These are phyloP conservation scores for Ostrea edulis DNA, from an alignment of 1,140 invertebrate genomes.

Conservation along the genomic window DNA sequence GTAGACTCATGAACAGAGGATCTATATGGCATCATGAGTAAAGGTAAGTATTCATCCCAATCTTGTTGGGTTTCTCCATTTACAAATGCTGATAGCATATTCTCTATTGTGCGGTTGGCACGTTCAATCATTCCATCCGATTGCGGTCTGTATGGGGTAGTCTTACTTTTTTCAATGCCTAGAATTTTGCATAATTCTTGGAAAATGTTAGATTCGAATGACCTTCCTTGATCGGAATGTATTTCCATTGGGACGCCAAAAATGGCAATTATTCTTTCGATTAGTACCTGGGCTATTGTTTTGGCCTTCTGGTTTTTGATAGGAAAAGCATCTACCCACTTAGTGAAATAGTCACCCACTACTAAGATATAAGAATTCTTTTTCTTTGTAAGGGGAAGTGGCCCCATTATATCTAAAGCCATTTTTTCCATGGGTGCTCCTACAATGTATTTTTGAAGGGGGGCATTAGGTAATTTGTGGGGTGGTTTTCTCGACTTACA, in stretches of 20 bases:
- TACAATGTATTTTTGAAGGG: conserved; percentile 48
- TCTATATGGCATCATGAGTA: conserved; percentile 52
- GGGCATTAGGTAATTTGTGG: background rate
- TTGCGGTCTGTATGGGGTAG: conserved; percentile 52
- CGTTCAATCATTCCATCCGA: conserved; percentile 57
- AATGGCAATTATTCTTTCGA: conserved; percentile 70
- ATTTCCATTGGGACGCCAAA: conserved; percentile 76
- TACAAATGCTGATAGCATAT: conserved; percentile 52
- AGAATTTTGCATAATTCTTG: conserved; percentile 55
- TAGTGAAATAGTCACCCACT: conserved; percentile 69
- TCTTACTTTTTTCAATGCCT: conserved; percentile 42
- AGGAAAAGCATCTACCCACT: conserved; percentile 62
- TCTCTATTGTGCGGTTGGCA: conserved; percentile 47
- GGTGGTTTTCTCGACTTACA: conserved; percentile 42
- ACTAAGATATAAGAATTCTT: conserved; percentile 67
- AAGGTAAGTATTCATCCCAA: conserved; percentile 54
- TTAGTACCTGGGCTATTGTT: conserved; percentile 72
- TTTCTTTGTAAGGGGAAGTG: conserved; percentile 2
- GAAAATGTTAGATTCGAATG: conserved; percentile 55
- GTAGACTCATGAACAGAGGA: conserved; percentile 47
- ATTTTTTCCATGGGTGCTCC: conserved; percentile 52
- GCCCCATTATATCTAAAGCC: conserved; percentile 52
- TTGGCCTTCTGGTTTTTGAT: conserved; percentile 59
- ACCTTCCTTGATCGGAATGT: conserved; percentile 73
- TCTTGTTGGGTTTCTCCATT: conserved; percentile 43